Conservation (phyloP, 1,140 invertebrate genomes). For the Riptortus pedestris region DNA sequence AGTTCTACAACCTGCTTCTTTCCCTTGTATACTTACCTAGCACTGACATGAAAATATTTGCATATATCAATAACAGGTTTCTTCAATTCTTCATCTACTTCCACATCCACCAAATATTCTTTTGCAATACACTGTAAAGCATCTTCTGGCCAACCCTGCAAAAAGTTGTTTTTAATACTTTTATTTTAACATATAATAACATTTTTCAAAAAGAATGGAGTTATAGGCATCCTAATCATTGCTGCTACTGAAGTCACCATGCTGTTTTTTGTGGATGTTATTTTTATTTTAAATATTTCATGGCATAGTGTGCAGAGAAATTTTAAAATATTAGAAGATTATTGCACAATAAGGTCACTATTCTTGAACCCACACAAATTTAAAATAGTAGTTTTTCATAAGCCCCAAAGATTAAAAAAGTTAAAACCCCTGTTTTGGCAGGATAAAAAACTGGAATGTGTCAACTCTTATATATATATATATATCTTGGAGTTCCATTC, state of each 20-base stretch:
- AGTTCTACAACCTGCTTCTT: too few relatives aligned
- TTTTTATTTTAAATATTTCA: background rate
- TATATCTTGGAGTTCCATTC: too few relatives aligned
- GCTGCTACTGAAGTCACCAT: background rate
- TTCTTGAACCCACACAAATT: background rate
- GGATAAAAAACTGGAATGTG: too few relatives aligned
- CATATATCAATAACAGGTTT: constrained; percentile 60
- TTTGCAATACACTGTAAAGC: constrained; percentile 80
- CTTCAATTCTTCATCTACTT: constrained; percentile 58
- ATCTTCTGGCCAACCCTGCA: constrained; percentile 71
- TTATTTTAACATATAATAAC: too few relatives aligned
- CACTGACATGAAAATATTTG: constrained; percentile 77
- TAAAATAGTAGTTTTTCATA: background rate
- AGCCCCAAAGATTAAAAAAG: background rate
- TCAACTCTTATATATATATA: too few relatives aligned
- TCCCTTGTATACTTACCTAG: too few relatives aligned
- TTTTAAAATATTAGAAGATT: background rate
- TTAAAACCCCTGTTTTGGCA: background rate
- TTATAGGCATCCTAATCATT: background rate
- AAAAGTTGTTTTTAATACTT: too few relatives aligned
- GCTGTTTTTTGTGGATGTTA: background rate
- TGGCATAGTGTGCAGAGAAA: background rate
- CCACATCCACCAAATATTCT: constrained; percentile 64
- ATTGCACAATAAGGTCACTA: background rate
- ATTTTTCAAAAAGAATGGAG: too few relatives aligned